Evolutionary conservation across 2,888 invertebrate species (phyloP).

Genomic region (Nephrocerus scutellatus): DNA sequence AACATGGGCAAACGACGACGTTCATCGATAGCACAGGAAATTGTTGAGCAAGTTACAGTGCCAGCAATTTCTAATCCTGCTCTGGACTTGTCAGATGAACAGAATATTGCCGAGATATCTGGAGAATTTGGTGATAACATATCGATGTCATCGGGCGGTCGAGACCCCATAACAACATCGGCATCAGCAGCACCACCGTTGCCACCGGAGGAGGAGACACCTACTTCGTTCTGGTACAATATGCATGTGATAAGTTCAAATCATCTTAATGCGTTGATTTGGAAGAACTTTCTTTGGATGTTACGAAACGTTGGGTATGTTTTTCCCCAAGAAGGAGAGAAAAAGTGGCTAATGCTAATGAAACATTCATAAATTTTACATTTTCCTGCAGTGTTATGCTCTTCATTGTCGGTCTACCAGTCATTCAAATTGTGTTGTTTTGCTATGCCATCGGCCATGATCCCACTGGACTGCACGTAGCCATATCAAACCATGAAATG

Average conservation of each 20-base stretch:
- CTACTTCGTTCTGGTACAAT: constrained; percentile 52
- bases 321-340: constrained; percentile 37
- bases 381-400: constrained; percentile 59
- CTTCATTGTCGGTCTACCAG: constrained; percentile 79
- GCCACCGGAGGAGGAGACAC: constrained; percentile 62
- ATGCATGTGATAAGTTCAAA: constrained; percentile 60
- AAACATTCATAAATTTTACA: constrained; percentile 2
- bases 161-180: constrained; percentile 56
- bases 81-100: constrained; percentile 61
- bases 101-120: constrained; percentile 65
- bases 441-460: constrained; percentile 85
- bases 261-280: constrained; percentile 74
- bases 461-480: constrained; percentile 67
- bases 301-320: constrained; percentile 77
- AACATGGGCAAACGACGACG: constrained; percentile 73
- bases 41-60: constrained; percentile 60
- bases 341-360: not conserved
- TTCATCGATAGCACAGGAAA: constrained; percentile 71
- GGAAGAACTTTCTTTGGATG: constrained; percentile 85
- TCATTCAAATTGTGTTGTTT: constrained; percentile 79
- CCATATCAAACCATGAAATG: constrained; percentile 74
- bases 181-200: constrained; percentile 55
- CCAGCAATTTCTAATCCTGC: constrained; percentile 61
- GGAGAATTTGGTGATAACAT: constrained; percentile 84
- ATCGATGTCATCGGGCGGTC: constrained; percentile 66